Percentiles rank a stretch among this genome's conserved stretches.
Evolutionary conservation across 1,140 invertebrate species (phyloP).

Genomic region (Hirudo medicinalis): DNA sequence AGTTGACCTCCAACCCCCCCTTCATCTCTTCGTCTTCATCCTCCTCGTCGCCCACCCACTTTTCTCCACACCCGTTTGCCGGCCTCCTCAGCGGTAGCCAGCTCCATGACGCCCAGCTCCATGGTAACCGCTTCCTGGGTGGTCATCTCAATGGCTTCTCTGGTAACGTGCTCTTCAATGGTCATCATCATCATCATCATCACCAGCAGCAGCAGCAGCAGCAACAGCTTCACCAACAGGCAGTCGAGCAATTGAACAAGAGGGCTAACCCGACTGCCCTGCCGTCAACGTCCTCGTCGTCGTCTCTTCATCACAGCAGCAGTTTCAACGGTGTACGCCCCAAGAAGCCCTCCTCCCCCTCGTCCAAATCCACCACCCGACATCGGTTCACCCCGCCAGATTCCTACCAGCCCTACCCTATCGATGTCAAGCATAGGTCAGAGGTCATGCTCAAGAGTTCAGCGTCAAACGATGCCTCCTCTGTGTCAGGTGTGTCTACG

Average conservation of each 20-base stretch:
- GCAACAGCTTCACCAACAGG: neutral
- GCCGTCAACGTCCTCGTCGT: neutral
- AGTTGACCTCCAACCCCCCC: neutral
- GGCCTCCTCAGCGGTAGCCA: no score
- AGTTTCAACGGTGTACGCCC: slow-evolving; percentile 1
- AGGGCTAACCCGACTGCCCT: neutral
- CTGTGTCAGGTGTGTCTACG: neutral
- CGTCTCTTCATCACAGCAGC: slow-evolving; percentile 6
- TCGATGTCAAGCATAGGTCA: neutral
- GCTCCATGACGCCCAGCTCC: no score
- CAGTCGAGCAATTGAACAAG: neutral
- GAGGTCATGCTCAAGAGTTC: slow-evolving; percentile 1
- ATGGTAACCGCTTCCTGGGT: no score
- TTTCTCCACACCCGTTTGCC: no score
- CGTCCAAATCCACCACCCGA: neutral
- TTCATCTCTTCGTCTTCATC: neutral
- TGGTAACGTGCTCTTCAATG: neutral
- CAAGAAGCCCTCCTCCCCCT: neutral
- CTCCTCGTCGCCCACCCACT: neutral
- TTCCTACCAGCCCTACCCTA: slow-evolving; percentile 5
- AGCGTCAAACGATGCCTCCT: neutral
- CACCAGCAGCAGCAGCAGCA: neutral
- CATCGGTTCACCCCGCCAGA: slow-evolving; percentile 5
- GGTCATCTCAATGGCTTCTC: neutral
- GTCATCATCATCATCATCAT: neutral